Evolutionary conservation across 1,140 invertebrate genomes (phyloP).

Genomic region (Brachystomella parvula): DNA sequence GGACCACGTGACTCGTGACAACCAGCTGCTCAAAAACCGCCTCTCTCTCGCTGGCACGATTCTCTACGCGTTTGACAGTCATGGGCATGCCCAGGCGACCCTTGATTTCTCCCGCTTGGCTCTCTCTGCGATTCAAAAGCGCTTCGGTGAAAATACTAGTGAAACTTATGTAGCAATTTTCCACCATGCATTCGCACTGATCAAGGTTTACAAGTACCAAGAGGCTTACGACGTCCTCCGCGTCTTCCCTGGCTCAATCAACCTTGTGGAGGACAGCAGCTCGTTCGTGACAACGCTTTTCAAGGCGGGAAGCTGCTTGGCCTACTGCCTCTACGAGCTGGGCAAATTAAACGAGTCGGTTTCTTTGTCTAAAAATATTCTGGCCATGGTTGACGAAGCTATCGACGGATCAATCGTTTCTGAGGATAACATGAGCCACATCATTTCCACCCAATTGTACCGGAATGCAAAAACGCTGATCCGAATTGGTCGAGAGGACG

Average conservation of each 20-base stretch:
- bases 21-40: not conserved
- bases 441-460: not conserved
- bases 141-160: not conserved
- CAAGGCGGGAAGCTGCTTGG: not conserved
- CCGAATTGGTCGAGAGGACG: not conserved
- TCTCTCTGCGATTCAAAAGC: not conserved
- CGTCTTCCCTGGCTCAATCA: not conserved
- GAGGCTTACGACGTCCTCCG: not conserved
- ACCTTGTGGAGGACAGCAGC: not conserved
- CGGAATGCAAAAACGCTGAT: not conserved
- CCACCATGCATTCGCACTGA: not conserved
- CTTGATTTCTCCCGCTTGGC: not conserved
- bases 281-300: not conserved
- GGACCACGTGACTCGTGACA: not conserved
- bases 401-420: not conserved
- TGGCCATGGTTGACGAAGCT: not conserved
- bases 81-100: not conserved
- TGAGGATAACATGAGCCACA: not conserved
- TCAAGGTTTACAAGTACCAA: not conserved
- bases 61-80: not conserved
- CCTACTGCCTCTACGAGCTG: not conserved
- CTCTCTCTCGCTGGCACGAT: not conserved
- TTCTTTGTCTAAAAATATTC: not conserved
- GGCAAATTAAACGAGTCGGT: not conserved
- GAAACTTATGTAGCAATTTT: not conserved